Evolutionary conservation across 2,113 vertebrate genomes (phyloP).

Genomic region (Microcebus lehilahytsara): DNA sequence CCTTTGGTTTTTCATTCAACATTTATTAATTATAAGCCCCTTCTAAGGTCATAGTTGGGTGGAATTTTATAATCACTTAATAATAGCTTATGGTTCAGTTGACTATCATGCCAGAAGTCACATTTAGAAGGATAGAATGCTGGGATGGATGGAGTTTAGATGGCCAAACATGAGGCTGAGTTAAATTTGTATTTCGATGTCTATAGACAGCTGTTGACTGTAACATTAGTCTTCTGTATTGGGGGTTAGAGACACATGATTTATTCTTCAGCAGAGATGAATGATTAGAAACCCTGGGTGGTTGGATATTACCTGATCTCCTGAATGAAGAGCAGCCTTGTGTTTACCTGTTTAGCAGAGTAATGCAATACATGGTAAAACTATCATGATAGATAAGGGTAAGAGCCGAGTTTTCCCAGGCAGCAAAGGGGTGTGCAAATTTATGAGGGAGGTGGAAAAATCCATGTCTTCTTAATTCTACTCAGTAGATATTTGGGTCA

Average conservation of each 20-base stretch:
- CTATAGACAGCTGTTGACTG: not conserved
- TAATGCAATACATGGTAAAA: not conserved
- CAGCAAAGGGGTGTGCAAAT: not conserved
- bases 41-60: not conserved
- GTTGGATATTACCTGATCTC: not conserved
- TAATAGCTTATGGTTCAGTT: not conserved
- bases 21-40: not conserved
- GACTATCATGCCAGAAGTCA: not conserved
- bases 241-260: not conserved
- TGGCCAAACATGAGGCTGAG: not conserved
- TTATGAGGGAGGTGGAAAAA: not conserved
- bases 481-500: not conserved
- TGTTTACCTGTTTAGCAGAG: not conserved
- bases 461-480: not conserved
- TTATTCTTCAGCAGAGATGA: not conserved
- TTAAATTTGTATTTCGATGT: not conserved
- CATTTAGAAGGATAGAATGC: not conserved
- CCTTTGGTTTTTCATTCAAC: not conserved
- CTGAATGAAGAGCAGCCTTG: slow-evolving; percentile 3
- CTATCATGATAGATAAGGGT: not conserved
- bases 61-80: not conserved
- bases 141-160: not conserved
- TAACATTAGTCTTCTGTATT: not conserved
- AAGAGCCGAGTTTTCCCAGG: not conserved
- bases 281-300: not conserved